phyloP scores from a whole-genome alignment of 2,113 vertebrate species.

The Colossoma macropomum region DNA sequence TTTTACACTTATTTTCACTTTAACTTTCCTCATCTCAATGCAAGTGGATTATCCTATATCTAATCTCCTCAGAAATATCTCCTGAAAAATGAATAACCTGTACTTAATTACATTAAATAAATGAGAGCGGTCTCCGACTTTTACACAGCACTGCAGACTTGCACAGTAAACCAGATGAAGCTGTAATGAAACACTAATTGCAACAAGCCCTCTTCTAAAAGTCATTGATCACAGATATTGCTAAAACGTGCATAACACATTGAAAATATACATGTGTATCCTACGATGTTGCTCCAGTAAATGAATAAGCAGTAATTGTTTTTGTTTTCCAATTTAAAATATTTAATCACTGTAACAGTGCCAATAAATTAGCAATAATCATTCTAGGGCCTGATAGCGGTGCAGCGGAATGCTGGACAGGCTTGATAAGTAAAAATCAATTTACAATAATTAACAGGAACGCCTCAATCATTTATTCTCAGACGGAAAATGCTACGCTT shows the following conservation, averaged over 20 bases:
- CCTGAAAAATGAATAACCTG: no score
- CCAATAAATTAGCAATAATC: conserved; percentile 47
- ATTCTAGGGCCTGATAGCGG: conserved; percentile 43
- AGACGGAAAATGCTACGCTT: conserved; percentile 16
- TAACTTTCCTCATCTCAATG: no score
- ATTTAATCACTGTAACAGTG: conserved; percentile 54
- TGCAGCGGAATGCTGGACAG: conserved; percentile 45
- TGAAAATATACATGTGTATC: conserved; percentile 24
- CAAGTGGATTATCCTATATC: no score
- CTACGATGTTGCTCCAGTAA: conserved; percentile 26
- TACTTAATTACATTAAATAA: no score
- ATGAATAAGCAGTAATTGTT: conserved; percentile 45
- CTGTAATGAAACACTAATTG: conserved; percentile 17
- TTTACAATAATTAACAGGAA: conserved; percentile 57
- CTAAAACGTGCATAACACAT: conserved; percentile 13
- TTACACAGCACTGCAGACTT: no score
- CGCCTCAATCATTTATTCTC: conserved; percentile 45
- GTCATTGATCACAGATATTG: conserved; percentile 14
- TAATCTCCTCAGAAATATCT: no score
- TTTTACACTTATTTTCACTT: no score
- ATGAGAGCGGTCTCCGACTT: no score
- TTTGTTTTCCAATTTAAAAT: conserved; percentile 45
- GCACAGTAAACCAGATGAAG: conserved; percentile 11
- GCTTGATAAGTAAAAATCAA: conserved; percentile 61
- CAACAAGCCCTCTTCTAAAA: conserved; percentile 27